Evolutionary conservation across 2,888 invertebrate species (phyloP), one percentile per base, ranked within the genome.

Genomic region (Synergus japonicus): DNA sequence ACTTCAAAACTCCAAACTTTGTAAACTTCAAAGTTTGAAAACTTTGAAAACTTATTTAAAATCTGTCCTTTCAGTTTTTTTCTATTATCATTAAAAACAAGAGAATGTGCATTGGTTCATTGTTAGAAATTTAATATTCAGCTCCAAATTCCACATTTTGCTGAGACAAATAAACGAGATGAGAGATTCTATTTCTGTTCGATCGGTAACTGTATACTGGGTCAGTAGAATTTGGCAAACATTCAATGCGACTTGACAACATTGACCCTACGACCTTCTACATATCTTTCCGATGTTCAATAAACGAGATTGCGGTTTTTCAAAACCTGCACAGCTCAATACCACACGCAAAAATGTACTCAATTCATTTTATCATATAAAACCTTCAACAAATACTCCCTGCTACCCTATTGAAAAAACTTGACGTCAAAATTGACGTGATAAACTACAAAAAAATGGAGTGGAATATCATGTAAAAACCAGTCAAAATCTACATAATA

Each of bases 201-300:
- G 15, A 15, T 69, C 29, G 69, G 44, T 69, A 44, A 49, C 69
- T 49, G 13, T 29, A 66, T 66, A 69, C 29, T 73, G 54, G 73
- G 73, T 73, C 73, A 73, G 73, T 73, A 49, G 73, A 37, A 73
- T 54, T 43, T 73, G 73, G 73, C 73, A 54, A 49, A 15, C 37
- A 15, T 15, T 73, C 54, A 73, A 73, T 54, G 49, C 49, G 46
- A 54, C 37, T 73, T 37, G 54, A 37, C 54, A 73, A 54, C 73
- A 73, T 54, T 73, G 73, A 73, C 73, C 73, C 37, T 54, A 73
- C 29, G 54, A 73, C 73, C 73, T 73, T 54, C 49, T n/a, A 29
- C 22, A 29, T 29, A 12, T 8, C 46, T 18, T 18, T 13, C 73
- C 7, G 37, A 10, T 37, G 29, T 49, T 73, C 29, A 9, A 49